phyloP scores from a whole-genome alignment of 2,797 vertebrate species.

The Nothura maculosa region DNA sequence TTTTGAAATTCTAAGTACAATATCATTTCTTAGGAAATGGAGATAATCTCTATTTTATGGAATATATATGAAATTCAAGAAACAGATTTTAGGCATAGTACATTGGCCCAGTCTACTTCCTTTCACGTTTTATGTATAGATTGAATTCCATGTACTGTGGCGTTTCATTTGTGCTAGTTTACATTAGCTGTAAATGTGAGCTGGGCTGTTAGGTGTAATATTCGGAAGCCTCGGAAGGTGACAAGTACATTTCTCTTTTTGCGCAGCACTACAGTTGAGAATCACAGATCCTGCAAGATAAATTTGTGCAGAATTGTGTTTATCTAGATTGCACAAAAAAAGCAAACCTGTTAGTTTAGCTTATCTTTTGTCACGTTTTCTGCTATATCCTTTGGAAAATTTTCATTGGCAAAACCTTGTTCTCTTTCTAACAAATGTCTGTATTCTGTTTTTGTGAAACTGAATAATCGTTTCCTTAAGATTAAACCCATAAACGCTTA shows the following conservation, averaged over 20 bases:
- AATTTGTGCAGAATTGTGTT: neutral
- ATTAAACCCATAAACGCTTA: neutral
- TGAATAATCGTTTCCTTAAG: neutral
- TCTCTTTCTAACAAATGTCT: neutral
- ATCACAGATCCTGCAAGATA: neutral
- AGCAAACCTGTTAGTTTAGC: neutral
- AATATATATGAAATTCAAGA: neutral
- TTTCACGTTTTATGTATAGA: neutral
- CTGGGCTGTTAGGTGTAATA: neutral
- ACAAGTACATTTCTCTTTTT: neutral
- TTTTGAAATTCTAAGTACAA: neutral
- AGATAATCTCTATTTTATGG: neutral
- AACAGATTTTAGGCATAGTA: neutral
- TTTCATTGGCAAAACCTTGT: neutral
- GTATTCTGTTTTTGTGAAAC: conserved; percentile 3
- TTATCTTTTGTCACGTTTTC: neutral
- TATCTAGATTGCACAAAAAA: neutral
- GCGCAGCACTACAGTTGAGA: neutral
- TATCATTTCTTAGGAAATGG: accelerated
- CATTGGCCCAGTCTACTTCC: neutral
- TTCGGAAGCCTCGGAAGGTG: neutral
- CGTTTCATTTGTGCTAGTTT: conserved; percentile 15
- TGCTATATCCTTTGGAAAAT: neutral
- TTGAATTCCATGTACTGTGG: accelerated
- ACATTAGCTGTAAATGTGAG: neutral